Base-by-base conservation (phyloP, 2,113 vertebrate genomes). In the Symphodus melops region DNA sequence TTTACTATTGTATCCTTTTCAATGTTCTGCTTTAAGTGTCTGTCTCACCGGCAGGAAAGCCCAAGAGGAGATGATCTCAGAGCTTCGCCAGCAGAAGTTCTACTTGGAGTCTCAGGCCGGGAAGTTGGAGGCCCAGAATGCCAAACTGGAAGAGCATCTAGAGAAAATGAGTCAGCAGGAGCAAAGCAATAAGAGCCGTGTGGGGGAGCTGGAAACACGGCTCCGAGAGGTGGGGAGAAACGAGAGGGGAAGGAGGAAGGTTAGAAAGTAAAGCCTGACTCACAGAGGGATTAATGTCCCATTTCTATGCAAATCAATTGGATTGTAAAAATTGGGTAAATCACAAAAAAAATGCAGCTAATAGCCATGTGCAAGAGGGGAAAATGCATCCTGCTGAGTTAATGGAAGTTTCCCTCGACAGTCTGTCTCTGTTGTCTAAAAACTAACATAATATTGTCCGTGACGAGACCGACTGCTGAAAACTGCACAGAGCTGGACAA, bases 61-160 rank as follows among this genome's bases (percentile, higher is more conserved):
- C 77, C 98, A 99, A 84, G 98, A 99, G 83, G 98, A 99, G 89
- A 99, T 99, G 98, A 99, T 99, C 88, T 98, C 97, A 61, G 98
- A 99, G 89, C 97, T 99, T 61, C 95, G 98, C 57, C 98, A 99
- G 84, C 98, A 99, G 93, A 99, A 99, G 89, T 99, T 99, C 92
- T 99, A 99, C 91, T 91, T 99, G 92, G 98, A 99, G 90, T 97
- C 98, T 4, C 98, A 99, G 90, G 97, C 97, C 8, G 98, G 98
- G 23, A 99, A 99, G 83, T 83, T 98, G 84, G 98, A 99, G 82
- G 98, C 98, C 70, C 98, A 99, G 91, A 99, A 98, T 85, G 96
- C 96, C 78, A 99, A 99, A 89, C 94, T 99, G 88, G 98, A 99
- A 85, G 98, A 99, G 67, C 98, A 99, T 84, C 92, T 99, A 62